These are phyloP conservation scores for Lithophane semibrunnea DNA, from an alignment of 2,888 invertebrate species.

Conservation along the genomic window DNA sequence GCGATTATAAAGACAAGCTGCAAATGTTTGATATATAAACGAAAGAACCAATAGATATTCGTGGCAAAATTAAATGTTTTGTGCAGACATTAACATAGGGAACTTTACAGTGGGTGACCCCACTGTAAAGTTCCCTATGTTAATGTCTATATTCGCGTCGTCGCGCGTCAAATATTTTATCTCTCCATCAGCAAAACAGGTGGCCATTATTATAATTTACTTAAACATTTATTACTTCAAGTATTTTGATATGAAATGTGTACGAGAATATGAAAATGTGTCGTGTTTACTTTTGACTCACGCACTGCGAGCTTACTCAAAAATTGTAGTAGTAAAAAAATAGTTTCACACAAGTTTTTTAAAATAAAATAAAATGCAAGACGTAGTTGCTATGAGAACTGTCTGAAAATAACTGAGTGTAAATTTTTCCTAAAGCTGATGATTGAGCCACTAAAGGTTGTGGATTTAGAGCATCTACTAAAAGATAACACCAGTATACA, in stretches of 20 bases:
- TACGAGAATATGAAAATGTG: slow-evolving; percentile 48
- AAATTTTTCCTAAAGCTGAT: not conserved
- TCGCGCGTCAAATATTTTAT: slow-evolving; percentile 18
- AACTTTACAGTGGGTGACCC: no score
- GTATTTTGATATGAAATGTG: slow-evolving; percentile 53
- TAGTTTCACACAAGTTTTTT: slow-evolving; percentile 31
- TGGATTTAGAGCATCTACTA: not conserved
- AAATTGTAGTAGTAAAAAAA: slow-evolving; percentile 55
- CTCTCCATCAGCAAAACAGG: slow-evolving; percentile 33
- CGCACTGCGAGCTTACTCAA: slow-evolving; percentile 40
- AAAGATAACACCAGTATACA: not conserved
- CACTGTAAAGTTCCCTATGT: no score
- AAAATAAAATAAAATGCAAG: slow-evolving; percentile 48
- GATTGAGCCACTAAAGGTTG: not conserved
- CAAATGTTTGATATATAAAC: not conserved
- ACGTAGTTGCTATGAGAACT: slow-evolving; percentile 25
- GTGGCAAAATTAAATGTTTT: not conserved
- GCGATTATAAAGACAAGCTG: not conserved
- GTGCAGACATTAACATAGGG: not conserved
- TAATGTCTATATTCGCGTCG: no score
- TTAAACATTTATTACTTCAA: slow-evolving; percentile 50
- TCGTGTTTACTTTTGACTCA: slow-evolving; percentile 58
- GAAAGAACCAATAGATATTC: not conserved
- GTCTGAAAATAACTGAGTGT: slow-evolving; percentile 33
- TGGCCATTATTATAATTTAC: slow-evolving; percentile 51